Evolutionary conservation across 2,797 vertebrate species (phyloP), one percentile per base, ranked within the genome.

Genomic region (Acanthiza pusilla): DNA sequence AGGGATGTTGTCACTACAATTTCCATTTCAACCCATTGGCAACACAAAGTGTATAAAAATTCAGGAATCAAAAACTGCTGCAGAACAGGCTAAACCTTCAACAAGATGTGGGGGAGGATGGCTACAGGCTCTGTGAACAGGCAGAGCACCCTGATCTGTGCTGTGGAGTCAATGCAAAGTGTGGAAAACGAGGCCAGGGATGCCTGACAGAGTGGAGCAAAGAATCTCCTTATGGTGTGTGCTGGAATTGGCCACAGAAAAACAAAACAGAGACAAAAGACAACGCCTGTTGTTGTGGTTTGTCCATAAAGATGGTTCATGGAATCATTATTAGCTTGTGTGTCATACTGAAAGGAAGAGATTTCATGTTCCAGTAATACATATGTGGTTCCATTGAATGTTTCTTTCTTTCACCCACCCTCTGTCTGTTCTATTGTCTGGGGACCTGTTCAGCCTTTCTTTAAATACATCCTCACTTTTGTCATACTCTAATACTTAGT

Each of bases 371-470:
- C 26, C 16, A 2, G 9, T 34, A 50, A 27, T 50, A 34, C 6
- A 1, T n/a, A 45, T 66, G 22, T 70, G 51, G 66, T 70, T 23
- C 17, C 50, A 8, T 16, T 50, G 18, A 48, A 19, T 50, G 3
- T 16, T 36, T n/a, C 15, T 48, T 54, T 22, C 13, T 26, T 19
- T 21, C 13, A 21, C 20, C 1, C 2, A 40, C 2, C 0, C 2
- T 40, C 2, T 0, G 8, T 14, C 11, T 21, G 0, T 57, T 48
- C 9, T 43, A 1, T 15, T 50, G 2, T 47, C 10, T 27, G 9
- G 2, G 7, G 11, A 5, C 1, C 16, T 63, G 74, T 86, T 57
- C 11, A 36, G 9, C 5, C 7, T 65, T 85, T 83, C 32, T 93
- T 87, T 73, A 75, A 73, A 50, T 60, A 19, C 30, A 66, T 18